These are phyloP conservation scores for Galerucella calmariensis DNA, from an alignment of 2,888 invertebrate genomes.

Conservation along the genomic window DNA sequence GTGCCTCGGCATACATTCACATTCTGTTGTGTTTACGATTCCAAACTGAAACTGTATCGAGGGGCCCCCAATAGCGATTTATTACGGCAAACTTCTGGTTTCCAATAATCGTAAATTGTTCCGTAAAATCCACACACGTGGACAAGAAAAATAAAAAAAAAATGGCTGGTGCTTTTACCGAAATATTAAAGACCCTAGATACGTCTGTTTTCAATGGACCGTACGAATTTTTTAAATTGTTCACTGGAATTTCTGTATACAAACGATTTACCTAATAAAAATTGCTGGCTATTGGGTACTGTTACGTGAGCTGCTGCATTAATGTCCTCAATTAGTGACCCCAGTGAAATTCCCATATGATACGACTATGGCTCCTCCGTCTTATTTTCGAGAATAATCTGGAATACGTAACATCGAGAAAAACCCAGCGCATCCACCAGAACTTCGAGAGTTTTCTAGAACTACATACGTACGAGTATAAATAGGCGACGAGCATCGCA, in stretches of 20 bases:
- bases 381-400: no score
- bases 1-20: slow-evolving; percentile 54
- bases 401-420: no score
- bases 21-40: slow-evolving; percentile 55
- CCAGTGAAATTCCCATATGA: no score
- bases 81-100: slow-evolving; percentile 59
- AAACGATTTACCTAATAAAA: no score
- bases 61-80: slow-evolving; percentile 57
- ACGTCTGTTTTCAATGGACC: not conserved
- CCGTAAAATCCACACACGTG: slow-evolving; percentile 60
- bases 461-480: no score
- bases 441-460: no score
- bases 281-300: no score
- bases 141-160: slow-evolving; percentile 58
- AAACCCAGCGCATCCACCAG: no score
- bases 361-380: no score
- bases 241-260: not conserved
- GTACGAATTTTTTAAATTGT: not conserved
- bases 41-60: slow-evolving; percentile 54
- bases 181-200: not conserved
- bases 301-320: no score
- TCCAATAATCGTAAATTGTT: slow-evolving; percentile 63
- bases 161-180: slow-evolving; percentile 55
- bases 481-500: no score
- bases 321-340: no score